These are phyloP conservation scores for Sebastes kiyomatsui DNA, from an alignment of 2,797 vertebrate genomes.

Conservation along the genomic window DNA sequence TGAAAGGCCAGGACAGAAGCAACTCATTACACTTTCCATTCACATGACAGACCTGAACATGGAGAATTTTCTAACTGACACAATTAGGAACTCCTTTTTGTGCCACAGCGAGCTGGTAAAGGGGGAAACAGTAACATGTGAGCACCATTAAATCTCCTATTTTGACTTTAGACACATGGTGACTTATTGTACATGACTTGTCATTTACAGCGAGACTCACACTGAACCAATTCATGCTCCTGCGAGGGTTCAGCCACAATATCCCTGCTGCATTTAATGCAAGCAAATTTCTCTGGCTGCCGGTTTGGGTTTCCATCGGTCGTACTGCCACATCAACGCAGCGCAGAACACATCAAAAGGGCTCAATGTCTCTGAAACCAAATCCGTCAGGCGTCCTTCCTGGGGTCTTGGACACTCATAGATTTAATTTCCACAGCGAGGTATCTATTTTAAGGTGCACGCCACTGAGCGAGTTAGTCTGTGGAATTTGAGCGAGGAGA, in stretches of 20 bases:
- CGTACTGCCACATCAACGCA: slow-evolving; percentile 54
- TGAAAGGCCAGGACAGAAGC: background rate
- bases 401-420: slow-evolving; percentile 55
- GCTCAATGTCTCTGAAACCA: slow-evolving; percentile 67
- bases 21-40: slow-evolving; percentile 10
- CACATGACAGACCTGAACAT: slow-evolving; percentile 4
- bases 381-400: slow-evolving; percentile 71
- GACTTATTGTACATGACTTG: slow-evolving; percentile 45
- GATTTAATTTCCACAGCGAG: slow-evolving; percentile 71
- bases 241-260: slow-evolving; percentile 5
- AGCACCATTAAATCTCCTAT: background rate
- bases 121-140: slow-evolving; percentile 7
- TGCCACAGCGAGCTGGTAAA: background rate
- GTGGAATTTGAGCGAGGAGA: slow-evolving; percentile 70
- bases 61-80: background rate
- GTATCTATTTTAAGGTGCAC: slow-evolving; percentile 76
- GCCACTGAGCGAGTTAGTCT: slow-evolving; percentile 48
- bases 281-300: slow-evolving; percentile 33
- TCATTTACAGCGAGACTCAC: slow-evolving; percentile 39
- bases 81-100: background rate
- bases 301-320: slow-evolving; percentile 45
- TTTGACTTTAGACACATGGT: slow-evolving; percentile 1
- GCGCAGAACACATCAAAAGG: slow-evolving; percentile 56
- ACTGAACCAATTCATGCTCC: slow-evolving; percentile 32
- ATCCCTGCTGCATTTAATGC: slow-evolving; percentile 44